Conservation (phyloP, 2,888 invertebrate genomes). For the Sceliomorpha sp. region DNA sequence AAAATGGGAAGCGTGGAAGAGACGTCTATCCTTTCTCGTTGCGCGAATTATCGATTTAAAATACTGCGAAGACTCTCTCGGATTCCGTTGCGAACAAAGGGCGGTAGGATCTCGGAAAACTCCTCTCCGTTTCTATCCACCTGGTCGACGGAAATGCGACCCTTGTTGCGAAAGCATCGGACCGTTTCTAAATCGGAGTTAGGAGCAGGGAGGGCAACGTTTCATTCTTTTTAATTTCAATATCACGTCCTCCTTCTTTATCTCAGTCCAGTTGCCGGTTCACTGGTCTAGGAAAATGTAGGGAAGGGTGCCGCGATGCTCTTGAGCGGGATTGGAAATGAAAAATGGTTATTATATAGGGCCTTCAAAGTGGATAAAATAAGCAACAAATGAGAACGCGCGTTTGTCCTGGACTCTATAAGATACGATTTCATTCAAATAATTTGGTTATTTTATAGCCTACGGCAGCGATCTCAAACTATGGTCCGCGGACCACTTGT, state of each 20-base stretch:
- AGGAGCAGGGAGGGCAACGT: slow-evolving; percentile 51
- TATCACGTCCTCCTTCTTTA: slow-evolving; percentile 61
- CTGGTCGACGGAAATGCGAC: slow-evolving; percentile 29
- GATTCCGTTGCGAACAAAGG: slow-evolving; percentile 5
- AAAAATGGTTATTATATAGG: not conserved
- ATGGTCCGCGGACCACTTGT: no score
- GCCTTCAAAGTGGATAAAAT: no score
- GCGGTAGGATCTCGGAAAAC: not conserved
- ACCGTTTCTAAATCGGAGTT: slow-evolving; percentile 60
- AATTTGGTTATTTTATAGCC: no score
- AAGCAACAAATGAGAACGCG: no score
- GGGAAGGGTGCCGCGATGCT: slow-evolving; percentile 14
- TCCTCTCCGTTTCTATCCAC: slow-evolving; percentile 23
- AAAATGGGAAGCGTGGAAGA: not conserved
- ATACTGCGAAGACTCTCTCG: not conserved
- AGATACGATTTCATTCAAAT: no score
- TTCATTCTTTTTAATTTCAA: slow-evolving; percentile 65
- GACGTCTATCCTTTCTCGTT: no score
- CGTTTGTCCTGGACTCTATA: no score
- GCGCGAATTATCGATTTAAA: slow-evolving; percentile 15
- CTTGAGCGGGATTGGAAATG: slow-evolving; percentile 6
- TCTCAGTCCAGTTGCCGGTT: slow-evolving; percentile 60
- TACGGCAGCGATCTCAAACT: no score
- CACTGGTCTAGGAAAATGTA: slow-evolving; percentile 59
- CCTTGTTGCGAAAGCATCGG: slow-evolving; percentile 43